Evolutionary conservation across 2,113 vertebrate species (phyloP), one percentile per base, ranked within the genome.

Genomic region (Solea senegalensis): DNA sequence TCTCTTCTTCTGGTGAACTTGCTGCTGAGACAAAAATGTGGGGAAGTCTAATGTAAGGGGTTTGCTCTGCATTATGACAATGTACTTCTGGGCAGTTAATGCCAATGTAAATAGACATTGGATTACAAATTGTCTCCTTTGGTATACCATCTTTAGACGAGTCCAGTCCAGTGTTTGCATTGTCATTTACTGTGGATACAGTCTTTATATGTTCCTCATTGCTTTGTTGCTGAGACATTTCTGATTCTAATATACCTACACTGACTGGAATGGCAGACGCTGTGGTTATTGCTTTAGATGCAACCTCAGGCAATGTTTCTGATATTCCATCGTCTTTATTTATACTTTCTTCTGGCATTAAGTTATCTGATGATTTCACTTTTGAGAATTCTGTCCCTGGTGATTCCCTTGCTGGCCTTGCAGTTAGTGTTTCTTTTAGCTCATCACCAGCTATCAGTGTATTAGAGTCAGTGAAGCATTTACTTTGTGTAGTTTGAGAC

Each of bases 11-110:
- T 53, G 90, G 90, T 73, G 89, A 88, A 71, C 89, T 91, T 63
- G 93, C 86, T 56, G 89, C 88, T 15, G 92, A 92, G 52, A 93
- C 71, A 80, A 92, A 91, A 74, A 93, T 88, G 54, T 92, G 90
- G 26, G 92, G 91, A 27, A 90, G 50, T 58, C 70, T 77, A 52
- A 89, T 12, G 41, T 86, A 88, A 7, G 72, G 63, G 57, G 39
- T 66, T 64, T 26, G 55, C 16, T 89, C 76, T 7, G 7, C 27
- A 15, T 78, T 68, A 61, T 43, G 34, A 73, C 51, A 13, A 65
- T 63, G 21, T 44, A 12, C 63, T 57, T 75, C 39, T 78, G 84
- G 62, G 52, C 13, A 46, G 46, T 70, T 67, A 73, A 91, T 90
- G 43, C 86, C 83, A 64, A 91, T 88, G 51, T 90, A 90, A 21